Percentiles rank a stretch among this genome's conserved stretches.
Evolutionary conservation across 2,888 invertebrate species (phyloP).

Genomic region (Calameuta pallipes): DNA sequence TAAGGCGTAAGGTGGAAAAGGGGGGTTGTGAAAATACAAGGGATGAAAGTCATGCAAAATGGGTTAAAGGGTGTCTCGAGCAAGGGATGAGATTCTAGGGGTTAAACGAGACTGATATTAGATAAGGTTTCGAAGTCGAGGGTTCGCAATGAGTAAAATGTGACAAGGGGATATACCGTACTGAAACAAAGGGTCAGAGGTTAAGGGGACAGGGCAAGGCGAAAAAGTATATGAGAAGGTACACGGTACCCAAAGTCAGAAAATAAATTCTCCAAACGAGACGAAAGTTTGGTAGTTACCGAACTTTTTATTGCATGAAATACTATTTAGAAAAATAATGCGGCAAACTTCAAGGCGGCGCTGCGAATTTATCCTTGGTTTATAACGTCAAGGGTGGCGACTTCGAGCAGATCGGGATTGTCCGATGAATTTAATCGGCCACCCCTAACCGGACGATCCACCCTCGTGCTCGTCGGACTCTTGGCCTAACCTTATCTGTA

Average conservation of each 20-base stretch:
- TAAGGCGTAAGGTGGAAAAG: slow-evolving; percentile 24
- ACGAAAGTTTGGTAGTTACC: slow-evolving; percentile 58
- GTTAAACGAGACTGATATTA: slow-evolving; percentile 20
- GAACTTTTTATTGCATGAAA: slow-evolving; percentile 58
- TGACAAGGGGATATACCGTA: slow-evolving; percentile 27
- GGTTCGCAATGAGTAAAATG: slow-evolving; percentile 29
- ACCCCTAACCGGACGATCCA: neutral
- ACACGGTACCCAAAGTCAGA: slow-evolving; percentile 40
- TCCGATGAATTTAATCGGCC: neutral
- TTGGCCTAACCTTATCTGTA: neutral
- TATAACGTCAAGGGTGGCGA: slow-evolving; percentile 29
- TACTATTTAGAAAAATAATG: slow-evolving; percentile 62
- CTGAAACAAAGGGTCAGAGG: slow-evolving; percentile 24
- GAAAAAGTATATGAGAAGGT: slow-evolving; percentile 20
- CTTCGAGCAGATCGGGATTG: neutral
- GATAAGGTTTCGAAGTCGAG: slow-evolving; percentile 1
- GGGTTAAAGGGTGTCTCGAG: slow-evolving; percentile 17
- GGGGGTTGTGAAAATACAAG: slow-evolving; percentile 25
- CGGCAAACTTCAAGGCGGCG: slow-evolving; percentile 45
- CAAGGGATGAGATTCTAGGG: slow-evolving; percentile 8
- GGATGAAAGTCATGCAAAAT: slow-evolving; percentile 34
- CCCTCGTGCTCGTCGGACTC: too few relatives aligned
- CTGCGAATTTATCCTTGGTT: slow-evolving; percentile 42
- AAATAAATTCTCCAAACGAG: slow-evolving; percentile 60
- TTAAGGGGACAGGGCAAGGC: slow-evolving; percentile 30